Base-by-base conservation (phyloP, 2,888 invertebrate genomes). In the Poecilobothrus nobilitatus region DNA sequence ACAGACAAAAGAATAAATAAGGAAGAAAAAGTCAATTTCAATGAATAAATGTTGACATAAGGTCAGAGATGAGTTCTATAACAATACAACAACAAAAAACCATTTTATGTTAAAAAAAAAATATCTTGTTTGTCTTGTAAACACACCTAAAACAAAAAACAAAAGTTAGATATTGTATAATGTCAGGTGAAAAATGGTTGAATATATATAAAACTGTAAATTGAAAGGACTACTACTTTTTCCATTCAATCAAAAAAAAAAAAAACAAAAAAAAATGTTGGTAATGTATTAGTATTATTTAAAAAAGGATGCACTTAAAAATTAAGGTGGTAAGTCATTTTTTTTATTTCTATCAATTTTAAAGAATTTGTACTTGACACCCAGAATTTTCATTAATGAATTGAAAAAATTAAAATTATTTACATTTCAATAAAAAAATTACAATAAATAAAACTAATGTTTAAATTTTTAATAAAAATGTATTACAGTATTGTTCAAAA, bases 11-110 rank as follows among this genome's bases (percentile, higher is more conserved):
- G 18, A 53, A 53, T 2, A 18, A n/a, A 53, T 41, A 41, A 41
- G 41, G 41, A 41, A 41, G 41, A 41, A n/a, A 15, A 53, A 53
- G 18, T 53, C 18, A 53, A 53, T 53, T 53, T 53, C 18, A 18
- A 53, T 18, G 53, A 53, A 53, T 53, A 53, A 53, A 53, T 53
- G 53, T 53, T 53, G 53, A 53, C 53, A 53, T 53, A 53, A 53
- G 53, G 53, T 53, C 18, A 53, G 15, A 53, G 53, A 53, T 37
- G 53, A 37, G 7, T 37, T 37, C 37, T 27, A 53, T 2, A 53
- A n/a, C 2, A 53, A 53, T n/a, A 34, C 37, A 37, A 37, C 8
- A 37, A 37, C 37, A 6, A 53, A 6, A 18, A 53, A 53, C 41
- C 53, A 53, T 53, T 53, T 53, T 53, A 53, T 53, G 18, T 53